Evolutionary conservation across 2,113 vertebrate genomes (phyloP).

Genomic region (Halcyon senegalensis): DNA sequence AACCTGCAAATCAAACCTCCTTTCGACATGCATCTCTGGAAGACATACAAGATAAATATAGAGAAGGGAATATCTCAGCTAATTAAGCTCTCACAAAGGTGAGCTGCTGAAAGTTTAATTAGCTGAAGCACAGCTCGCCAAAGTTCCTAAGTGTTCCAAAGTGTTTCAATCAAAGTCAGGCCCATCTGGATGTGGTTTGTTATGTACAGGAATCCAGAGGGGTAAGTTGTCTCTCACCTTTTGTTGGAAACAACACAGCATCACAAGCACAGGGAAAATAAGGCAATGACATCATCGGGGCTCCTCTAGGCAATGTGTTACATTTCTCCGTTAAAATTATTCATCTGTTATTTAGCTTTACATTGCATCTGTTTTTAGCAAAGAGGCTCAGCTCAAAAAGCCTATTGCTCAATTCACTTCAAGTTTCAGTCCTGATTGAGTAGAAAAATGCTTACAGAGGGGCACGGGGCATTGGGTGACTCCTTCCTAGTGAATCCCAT

Average conservation of each 20-base stretch:
- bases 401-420: not conserved
- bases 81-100: conserved; percentile 63
- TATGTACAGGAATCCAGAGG: not conserved
- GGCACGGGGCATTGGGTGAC: not conserved
- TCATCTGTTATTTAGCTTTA: not conserved
- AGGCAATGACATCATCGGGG: not conserved
- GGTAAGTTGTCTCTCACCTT: not conserved
- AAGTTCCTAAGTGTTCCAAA: conserved; percentile 1
- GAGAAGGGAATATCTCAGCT: conserved; percentile 32
- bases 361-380: accelerated
- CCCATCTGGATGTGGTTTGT: conserved; percentile 10
- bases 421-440: not conserved
- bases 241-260: not conserved
- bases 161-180: conserved; percentile 56
- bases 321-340: not conserved
- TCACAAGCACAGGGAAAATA: not conserved
- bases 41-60: conserved; percentile 52
- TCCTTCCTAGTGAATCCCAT: not conserved
- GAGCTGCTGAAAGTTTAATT: conserved; percentile 63
- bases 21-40: not conserved
- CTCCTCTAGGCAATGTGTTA: not conserved
- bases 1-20: not conserved
- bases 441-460: not conserved
- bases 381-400: not conserved
- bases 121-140: not conserved